These are phyloP conservation scores for Tilapia sparmanii DNA, from an alignment of 2,113 vertebrate genomes.

Conservation along the genomic window DNA sequence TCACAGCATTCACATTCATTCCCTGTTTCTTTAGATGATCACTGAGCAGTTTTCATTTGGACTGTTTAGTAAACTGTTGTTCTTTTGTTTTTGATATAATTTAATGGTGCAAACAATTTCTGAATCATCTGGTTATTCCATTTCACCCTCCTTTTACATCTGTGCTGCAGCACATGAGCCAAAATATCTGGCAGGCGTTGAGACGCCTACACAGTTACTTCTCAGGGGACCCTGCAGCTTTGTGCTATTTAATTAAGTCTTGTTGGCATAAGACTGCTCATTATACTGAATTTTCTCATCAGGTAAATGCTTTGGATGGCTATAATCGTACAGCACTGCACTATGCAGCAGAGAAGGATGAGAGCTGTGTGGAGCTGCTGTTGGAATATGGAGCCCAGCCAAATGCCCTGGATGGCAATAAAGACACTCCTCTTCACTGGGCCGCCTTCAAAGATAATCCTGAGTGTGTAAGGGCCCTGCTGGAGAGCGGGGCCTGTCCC, in stretches of 20 bases:
- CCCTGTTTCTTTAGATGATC: not conserved
- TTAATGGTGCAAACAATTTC: not conserved
- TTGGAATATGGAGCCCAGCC: slow-evolving; percentile 89
- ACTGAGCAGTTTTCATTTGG: not conserved
- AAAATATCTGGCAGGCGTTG: not conserved
- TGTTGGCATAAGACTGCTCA: not conserved
- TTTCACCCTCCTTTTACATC: not conserved
- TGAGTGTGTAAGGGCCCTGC: slow-evolving; percentile 82
- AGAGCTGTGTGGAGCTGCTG: slow-evolving; percentile 89
- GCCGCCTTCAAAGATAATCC: slow-evolving; percentile 94
- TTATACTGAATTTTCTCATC: not conserved
- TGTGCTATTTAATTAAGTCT: not conserved
- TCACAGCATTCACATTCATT: not conserved
- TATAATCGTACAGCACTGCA: slow-evolving; percentile 94
- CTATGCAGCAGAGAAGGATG: slow-evolving; percentile 93
- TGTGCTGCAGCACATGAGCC: not conserved
- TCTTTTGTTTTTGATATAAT: not conserved
- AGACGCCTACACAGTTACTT: not conserved
- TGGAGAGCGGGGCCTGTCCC: slow-evolving; percentile 84
- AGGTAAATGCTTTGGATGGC: slow-evolving; percentile 96
- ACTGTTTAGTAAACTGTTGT: not conserved
- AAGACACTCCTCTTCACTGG: slow-evolving; percentile 96
- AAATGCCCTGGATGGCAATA: slow-evolving; percentile 88
- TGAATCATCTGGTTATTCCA: not conserved
- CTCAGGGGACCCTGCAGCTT: not conserved